Base-by-base conservation (phyloP, 2,113 vertebrate genomes). In the Porphyrio hochstetteri region DNA sequence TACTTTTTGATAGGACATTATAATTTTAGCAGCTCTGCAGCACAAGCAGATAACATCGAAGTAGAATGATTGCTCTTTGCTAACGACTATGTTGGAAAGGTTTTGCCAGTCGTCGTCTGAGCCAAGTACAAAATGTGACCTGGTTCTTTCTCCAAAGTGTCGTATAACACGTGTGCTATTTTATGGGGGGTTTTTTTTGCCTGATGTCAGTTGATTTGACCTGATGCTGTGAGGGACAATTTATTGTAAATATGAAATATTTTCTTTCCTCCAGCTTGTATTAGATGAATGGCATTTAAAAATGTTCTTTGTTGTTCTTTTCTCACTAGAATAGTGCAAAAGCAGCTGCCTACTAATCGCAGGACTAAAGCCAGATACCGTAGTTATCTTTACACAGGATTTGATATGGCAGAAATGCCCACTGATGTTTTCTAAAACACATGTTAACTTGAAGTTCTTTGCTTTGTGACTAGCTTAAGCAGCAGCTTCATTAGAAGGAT, bases 1-100 rank as follows among this genome's bases (percentile, higher is more conserved):
- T 72, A 61, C 44, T 87, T 76, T 88, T 55, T 92, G 91, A 69
- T 96, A 94, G 93, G 93, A 91, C 82, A 5, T 92, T 61, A 65
- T 60, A 31, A 92, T 95, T 96, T 64, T 96, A 82, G 93, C 91
- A 95, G 83, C 76, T 94, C 71, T 69, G 28, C 84, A 81, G 76
- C 84, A 78, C 63, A 57, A 90, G 78, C 69, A 91, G 90, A 67
- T 87, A 90, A 57, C 96, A 71, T 88, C 95, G 95, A 86, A 93
- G 94, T 60, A 69, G 75, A 96, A 91, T 90, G 59, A 92, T 87
- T 94, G 78, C 50, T 85, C 78, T 40, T 60, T 83, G 53, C 72
- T 80, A 78, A 61, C 64, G 38, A 42, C 40, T 74, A 11, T 71
- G 76, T 38, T 23, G 79, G 63, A 69, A 88, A 76, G 23, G 24